Percentiles rank a stretch among this genome's conserved stretches.
Conservation (phyloP, 2,888 invertebrate genomes). For the Leucania comma region DNA sequence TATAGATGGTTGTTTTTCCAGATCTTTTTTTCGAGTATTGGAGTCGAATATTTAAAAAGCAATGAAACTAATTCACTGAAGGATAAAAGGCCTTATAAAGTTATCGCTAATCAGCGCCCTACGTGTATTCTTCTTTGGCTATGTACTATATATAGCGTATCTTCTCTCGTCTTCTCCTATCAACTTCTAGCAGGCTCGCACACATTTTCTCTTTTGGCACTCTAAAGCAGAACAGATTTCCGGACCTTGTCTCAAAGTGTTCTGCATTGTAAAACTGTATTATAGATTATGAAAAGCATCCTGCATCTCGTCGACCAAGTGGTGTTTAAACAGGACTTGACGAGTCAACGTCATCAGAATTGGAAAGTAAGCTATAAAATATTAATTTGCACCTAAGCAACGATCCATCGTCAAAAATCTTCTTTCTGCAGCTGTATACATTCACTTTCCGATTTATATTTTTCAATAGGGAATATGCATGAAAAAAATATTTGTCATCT, state of each 20-base stretch:
- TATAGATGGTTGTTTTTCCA: neutral
- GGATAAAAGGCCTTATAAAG: neutral
- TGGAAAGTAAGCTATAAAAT: slow-evolving; percentile 37
- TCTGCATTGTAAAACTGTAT: slow-evolving; percentile 51
- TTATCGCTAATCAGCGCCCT: neutral
- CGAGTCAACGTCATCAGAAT: slow-evolving; percentile 10
- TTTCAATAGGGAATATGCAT: neutral
- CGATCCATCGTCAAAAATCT: neutral
- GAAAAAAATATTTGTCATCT: too few species aligned
- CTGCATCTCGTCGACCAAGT: neutral
- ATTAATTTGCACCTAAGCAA: slow-evolving; percentile 22
- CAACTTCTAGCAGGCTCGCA: slow-evolving; percentile 48
- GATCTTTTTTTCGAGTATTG: neutral
- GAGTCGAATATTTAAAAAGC: neutral
- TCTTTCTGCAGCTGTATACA: neutral
- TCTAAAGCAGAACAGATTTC: slow-evolving; percentile 61
- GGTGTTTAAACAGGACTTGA: slow-evolving; percentile 10
- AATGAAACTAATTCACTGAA: neutral
- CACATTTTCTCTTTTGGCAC: slow-evolving; percentile 57
- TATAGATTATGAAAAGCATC: slow-evolving; percentile 33
- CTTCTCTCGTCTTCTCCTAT: slow-evolving; percentile 20
- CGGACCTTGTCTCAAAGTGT: slow-evolving; percentile 52
- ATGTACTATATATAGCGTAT: slow-evolving; percentile 41
- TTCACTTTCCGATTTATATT: slow-evolving; percentile 7
- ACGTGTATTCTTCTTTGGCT: slow-evolving; percentile 27